A percentile compares a stretch with the other conserved stretches of the same genome.
These are phyloP conservation scores for Asarcornis scutulata DNA, from an alignment of 2,113 vertebrate species.

Conservation along the genomic window DNA sequence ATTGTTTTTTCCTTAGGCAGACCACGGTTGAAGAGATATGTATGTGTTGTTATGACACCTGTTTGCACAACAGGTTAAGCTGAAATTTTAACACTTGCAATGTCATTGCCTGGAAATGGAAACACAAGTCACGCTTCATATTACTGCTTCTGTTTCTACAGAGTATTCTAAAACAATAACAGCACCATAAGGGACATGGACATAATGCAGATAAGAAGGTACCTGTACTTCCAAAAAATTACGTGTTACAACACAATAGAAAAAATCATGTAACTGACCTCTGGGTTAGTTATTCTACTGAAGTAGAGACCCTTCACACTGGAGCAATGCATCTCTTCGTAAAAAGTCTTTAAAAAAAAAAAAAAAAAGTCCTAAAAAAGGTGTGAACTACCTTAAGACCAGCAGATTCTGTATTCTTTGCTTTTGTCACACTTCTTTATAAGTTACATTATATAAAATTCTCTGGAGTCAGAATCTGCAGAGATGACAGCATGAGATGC, in stretches of 20 bases:
- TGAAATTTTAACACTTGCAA: not conserved
- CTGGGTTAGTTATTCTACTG: not conserved
- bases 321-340: not conserved
- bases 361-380: not conserved
- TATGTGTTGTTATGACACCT: not conserved
- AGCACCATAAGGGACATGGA: not conserved
- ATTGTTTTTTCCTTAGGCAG: not conserved
- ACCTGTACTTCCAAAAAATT: not conserved
- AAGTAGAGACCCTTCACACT: not conserved
- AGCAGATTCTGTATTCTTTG: not conserved
- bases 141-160: not conserved
- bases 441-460: not conserved
- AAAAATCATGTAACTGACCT: not conserved
- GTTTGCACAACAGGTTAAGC: not conserved
- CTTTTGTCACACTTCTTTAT: not conserved
- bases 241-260: not conserved
- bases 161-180: not conserved
- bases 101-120: not conserved
- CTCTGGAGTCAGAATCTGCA: not conserved
- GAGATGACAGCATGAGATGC: not conserved
- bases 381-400: not conserved
- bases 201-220: not conserved
- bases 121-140: not conserved
- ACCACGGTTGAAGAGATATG: not conserved
- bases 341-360: not conserved